phyloP scores from a whole-genome alignment of 2,797 vertebrate genomes.

The Sebastes taczanowskii region DNA sequence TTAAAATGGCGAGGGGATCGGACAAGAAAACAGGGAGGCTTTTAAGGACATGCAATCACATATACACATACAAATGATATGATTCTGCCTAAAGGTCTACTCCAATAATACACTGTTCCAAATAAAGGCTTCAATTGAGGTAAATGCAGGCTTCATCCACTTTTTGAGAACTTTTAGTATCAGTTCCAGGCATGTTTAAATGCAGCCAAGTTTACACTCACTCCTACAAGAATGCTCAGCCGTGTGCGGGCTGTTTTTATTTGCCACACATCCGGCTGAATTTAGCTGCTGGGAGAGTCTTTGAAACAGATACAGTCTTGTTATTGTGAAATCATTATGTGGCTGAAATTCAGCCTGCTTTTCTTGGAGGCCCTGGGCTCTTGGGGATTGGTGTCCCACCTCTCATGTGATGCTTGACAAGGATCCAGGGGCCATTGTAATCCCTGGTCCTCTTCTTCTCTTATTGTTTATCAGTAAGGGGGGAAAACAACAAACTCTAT shows the following conservation, averaged over 20 bases:
- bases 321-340: constrained; percentile 62
- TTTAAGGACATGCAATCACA: no score
- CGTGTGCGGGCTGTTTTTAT: constrained; percentile 5
- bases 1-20: background rate
- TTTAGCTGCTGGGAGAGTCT: constrained; percentile 36
- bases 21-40: background rate
- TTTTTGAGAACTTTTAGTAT: background rate
- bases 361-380: constrained; percentile 19
- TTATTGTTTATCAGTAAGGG: constrained; percentile 39
- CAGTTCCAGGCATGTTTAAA: background rate
- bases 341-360: constrained; percentile 47
- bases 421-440: constrained; percentile 33
- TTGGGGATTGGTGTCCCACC: constrained; percentile 32
- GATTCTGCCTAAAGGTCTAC: background rate
- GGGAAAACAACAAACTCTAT: constrained; percentile 25
- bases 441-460: constrained; percentile 16
- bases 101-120: background rate
- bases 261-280: constrained; percentile 39
- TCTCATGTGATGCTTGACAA: constrained; percentile 36
- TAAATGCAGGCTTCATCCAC: background rate
- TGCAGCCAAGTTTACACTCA: constrained; percentile 1
- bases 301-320: constrained; percentile 13
- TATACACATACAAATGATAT: background rate
- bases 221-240: background rate
- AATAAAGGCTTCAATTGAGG: background rate